phyloP scores from a whole-genome alignment of 2,113 vertebrate genomes.

The Nannobrachium achirus region DNA sequence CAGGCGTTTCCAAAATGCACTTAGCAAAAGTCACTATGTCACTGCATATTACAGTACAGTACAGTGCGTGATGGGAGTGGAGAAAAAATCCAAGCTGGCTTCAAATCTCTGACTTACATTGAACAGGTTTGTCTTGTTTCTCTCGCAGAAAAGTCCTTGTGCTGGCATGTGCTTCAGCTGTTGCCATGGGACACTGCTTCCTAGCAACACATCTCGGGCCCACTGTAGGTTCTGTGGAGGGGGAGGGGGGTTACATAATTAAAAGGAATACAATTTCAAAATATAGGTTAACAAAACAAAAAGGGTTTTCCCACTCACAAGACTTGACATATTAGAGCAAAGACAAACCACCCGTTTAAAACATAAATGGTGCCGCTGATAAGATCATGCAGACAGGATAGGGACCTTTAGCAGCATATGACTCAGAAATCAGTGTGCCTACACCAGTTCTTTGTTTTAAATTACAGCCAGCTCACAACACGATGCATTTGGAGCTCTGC shows the following conservation, averaged over 20 bases:
- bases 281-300: conserved; percentile 3
- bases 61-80: neutral
- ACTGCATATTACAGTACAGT: neutral
- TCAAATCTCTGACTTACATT: conserved; percentile 87
- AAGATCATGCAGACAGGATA: conserved; percentile 14
- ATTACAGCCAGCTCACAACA: conserved; percentile 28
- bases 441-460: conserved; percentile 13
- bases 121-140: conserved; percentile 99
- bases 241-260: neutral
- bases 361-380: neutral
- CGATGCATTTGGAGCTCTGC: conserved; percentile 31
- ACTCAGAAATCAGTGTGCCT: conserved; percentile 53
- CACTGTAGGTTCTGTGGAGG: conserved; percentile 95
- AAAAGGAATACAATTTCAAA: conserved; percentile 63
- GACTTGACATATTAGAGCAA: neutral
- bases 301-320: neutral
- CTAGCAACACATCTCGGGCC: conserved; percentile 99
- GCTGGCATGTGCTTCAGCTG: conserved; percentile 99
- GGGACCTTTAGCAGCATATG: conserved; percentile 32
- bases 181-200: conserved; percentile 97
- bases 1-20: neutral
- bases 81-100: neutral
- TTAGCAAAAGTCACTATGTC: too few species aligned
- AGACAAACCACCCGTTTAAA: neutral
- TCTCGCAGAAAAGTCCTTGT: conserved; percentile 98